These are phyloP conservation scores for Halisarca cf. caerulea DNA, from an alignment of 37 sponge, comb jelly and placozoan species.

Conservation along the genomic window DNA sequence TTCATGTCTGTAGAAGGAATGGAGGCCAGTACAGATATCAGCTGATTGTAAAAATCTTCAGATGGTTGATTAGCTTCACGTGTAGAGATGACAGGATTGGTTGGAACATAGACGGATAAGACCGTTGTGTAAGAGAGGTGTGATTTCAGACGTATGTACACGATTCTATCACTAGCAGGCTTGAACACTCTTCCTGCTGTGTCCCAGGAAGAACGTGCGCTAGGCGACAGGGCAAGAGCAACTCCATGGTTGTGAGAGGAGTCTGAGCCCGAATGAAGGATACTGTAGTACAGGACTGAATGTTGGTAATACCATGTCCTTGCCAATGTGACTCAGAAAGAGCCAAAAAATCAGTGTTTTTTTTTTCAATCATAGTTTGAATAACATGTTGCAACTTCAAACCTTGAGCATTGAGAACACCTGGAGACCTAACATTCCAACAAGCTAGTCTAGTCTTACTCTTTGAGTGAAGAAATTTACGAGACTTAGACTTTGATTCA, in stretches of 20 bases:
- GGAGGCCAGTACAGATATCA: neutral
- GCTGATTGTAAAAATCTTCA: neutral
- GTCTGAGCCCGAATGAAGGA: neutral
- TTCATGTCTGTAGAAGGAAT: slow-evolving; percentile 14
- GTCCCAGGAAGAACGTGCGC: neutral
- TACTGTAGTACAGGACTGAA: neutral
- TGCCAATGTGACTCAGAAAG: neutral
- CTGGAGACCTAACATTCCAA: neutral
- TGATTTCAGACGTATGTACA: neutral
- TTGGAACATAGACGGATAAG: neutral
- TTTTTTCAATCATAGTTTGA: neutral
- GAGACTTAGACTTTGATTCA: neutral
- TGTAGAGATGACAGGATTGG: slow-evolving; percentile 1
- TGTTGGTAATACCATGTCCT: neutral
- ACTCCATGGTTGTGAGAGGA: neutral
- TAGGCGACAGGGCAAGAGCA: neutral
- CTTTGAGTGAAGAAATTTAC: slow-evolving; percentile 2
- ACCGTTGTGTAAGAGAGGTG: neutral
- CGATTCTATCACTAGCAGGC: neutral
- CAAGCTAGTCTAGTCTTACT: slow-evolving; percentile 25
- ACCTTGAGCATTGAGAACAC: neutral
- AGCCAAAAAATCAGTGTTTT: neutral
- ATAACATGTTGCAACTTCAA: neutral
- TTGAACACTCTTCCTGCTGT: neutral
- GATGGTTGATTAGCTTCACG: slow-evolving; percentile 6